Evolutionary conservation across 2,888 invertebrate species (phyloP).

Genomic region (Agriopis marginaria): DNA sequence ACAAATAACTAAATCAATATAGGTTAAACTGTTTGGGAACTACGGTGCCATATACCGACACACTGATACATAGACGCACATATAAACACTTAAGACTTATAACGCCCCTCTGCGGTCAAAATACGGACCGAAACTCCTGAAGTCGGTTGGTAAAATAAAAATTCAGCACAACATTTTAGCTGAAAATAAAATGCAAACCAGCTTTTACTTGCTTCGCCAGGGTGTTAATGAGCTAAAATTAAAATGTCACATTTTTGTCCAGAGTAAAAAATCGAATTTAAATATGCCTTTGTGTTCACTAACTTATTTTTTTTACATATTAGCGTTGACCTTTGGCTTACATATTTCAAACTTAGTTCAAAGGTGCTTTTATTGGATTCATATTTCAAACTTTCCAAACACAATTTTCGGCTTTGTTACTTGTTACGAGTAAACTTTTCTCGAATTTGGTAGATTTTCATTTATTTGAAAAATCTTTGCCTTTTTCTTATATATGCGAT

Average conservation of each 20-base stretch:
- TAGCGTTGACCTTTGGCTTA: no score
- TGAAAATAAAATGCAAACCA: constrained; percentile 4
- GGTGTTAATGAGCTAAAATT: constrained; percentile 7
- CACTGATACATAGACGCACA: no score
- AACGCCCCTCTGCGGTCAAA: no score
- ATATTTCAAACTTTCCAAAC: constrained; percentile 7
- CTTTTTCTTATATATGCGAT: no score
- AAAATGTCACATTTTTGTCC: constrained; percentile 8
- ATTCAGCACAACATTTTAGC: not conserved
- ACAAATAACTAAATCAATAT: no score
- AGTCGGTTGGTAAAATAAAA: no score
- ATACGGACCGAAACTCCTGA: no score
- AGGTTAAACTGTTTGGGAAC: no score
- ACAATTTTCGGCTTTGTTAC: constrained; percentile 1
- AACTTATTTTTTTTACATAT: not conserved
- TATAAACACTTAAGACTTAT: no score
- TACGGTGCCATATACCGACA: no score
- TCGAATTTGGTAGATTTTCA: not conserved
- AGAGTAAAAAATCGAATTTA: constrained; percentile 8
- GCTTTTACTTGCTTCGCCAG: not conserved
- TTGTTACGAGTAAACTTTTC: not conserved
- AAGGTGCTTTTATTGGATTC: not conserved
- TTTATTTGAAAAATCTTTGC: not conserved
- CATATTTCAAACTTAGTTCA: not conserved
- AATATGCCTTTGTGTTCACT: constrained; percentile 11